These are phyloP conservation scores for Datnioides undecimradiatus DNA, from an alignment of 2,113 vertebrate genomes.

Conservation along the genomic window DNA sequence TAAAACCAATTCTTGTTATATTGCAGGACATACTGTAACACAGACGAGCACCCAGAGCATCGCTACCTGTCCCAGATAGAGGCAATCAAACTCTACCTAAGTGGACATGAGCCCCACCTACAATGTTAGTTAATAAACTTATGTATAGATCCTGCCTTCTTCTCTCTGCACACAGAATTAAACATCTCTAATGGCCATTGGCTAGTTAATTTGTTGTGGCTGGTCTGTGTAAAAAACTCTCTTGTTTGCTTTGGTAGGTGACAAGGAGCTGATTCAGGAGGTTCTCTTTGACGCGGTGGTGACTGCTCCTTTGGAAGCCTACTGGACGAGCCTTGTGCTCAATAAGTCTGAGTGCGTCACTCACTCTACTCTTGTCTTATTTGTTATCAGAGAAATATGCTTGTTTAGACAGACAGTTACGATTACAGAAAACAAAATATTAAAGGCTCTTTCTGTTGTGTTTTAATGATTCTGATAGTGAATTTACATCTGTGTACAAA, in stretches of 20 bases:
- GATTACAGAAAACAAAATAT: not conserved
- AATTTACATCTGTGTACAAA: not conserved
- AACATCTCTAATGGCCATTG: not conserved
- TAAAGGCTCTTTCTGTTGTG: not conserved
- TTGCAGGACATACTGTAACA: conserved; percentile 96
- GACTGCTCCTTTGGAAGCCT: conserved; percentile 96
- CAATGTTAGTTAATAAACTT: conserved; percentile 86
- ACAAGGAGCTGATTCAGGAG: conserved; percentile 95
- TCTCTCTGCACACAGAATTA: not conserved
- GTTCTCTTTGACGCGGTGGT: conserved; percentile 97
- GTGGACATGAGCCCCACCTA: conserved; percentile 91
- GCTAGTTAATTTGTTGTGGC: not conserved
- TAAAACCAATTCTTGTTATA: not conserved
- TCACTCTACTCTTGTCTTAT: not conserved
- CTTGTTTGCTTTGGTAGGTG: conserved; percentile 84
- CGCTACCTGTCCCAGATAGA: conserved; percentile 93
- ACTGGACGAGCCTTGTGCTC: conserved; percentile 96
- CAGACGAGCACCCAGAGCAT: conserved; percentile 92
- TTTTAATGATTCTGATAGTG: not conserved
- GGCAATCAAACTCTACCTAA: conserved; percentile 95
- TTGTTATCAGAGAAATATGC: no score
- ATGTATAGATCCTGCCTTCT: not conserved
- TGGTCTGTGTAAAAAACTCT: not conserved
- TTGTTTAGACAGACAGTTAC: no score
- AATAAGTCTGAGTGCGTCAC: conserved; percentile 96